Evolutionary conservation across 2,113 vertebrate genomes (phyloP).

Genomic region (Zingel zingel): DNA sequence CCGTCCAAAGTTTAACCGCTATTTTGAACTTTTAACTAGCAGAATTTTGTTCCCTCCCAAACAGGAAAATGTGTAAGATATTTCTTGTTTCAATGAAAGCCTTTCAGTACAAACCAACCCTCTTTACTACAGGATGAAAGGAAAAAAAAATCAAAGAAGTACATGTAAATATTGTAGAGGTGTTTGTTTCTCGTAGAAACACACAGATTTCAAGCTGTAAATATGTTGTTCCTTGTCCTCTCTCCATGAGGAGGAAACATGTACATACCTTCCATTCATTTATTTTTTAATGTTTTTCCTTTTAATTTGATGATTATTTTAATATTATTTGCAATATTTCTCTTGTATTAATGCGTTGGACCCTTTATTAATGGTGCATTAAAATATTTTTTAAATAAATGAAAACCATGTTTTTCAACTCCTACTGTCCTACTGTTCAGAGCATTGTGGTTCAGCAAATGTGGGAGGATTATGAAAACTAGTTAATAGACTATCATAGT

Average conservation of each 20-base stretch:
- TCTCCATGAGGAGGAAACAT: constrained; percentile 80
- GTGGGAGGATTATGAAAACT: neutral
- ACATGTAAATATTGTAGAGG: constrained; percentile 88
- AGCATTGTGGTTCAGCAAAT: neutral
- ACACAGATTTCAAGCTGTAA: constrained; percentile 87
- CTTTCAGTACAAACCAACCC: constrained; percentile 80
- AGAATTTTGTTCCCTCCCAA: constrained; percentile 61
- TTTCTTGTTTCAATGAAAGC: constrained; percentile 72
- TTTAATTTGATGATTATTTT: constrained; percentile 87
- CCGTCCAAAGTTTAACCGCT: constrained; percentile 62
- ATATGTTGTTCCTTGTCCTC: constrained; percentile 85
- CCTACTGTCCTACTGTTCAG: neutral
- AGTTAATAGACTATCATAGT: no score
- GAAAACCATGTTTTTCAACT: constrained; percentile 26
- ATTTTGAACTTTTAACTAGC: constrained; percentile 55
- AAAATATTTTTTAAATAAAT: constrained; percentile 90
- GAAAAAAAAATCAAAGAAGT: constrained; percentile 67
- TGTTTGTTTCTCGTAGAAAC: constrained; percentile 90
- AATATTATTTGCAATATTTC: constrained; percentile 91
- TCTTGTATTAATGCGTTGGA: constrained; percentile 91
- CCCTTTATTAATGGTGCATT: constrained; percentile 91
- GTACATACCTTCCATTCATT: constrained; percentile 87
- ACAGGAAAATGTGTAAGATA: constrained; percentile 73
- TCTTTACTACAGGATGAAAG: constrained; percentile 75
- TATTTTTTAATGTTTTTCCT: constrained; percentile 83